A percentile compares a stretch with the other conserved stretches of the same genome.
phyloP scores from a whole-genome alignment of 2,797 vertebrate species.

The Anguilla megastoma region DNA sequence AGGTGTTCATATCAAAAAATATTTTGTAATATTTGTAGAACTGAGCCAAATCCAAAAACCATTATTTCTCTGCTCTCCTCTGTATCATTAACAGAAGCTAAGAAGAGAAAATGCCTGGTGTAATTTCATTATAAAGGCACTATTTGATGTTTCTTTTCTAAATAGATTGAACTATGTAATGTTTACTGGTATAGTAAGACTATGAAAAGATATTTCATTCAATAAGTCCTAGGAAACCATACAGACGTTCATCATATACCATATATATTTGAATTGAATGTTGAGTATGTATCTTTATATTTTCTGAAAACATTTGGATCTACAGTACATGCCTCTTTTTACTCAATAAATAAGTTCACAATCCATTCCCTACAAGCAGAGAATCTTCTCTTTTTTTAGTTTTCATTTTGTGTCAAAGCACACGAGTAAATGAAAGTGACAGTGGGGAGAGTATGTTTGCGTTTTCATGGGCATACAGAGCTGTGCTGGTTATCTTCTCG shows the following conservation, averaged over 20 bases:
- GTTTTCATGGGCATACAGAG: not conserved
- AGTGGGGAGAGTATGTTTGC: not conserved
- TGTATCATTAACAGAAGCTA: too few species aligned
- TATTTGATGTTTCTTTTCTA: too few species aligned
- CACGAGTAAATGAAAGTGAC: not conserved
- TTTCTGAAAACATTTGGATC: not conserved
- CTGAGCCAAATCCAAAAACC: too few species aligned
- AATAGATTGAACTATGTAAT: too few species aligned
- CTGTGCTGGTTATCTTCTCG: conserved; percentile 3
- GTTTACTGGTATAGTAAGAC: not conserved
- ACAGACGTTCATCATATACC: too few species aligned
- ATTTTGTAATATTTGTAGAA: too few species aligned
- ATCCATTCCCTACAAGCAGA: not conserved
- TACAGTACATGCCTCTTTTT: not conserved
- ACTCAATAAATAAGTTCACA: not conserved
- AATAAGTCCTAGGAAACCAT: too few species aligned
- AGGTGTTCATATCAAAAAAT: too few species aligned
- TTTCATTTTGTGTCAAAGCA: not conserved
- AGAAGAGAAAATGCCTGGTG: too few species aligned
- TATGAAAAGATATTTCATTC: not conserved
- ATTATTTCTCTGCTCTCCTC: too few species aligned
- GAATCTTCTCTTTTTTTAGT: not conserved
- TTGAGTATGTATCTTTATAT: not conserved
- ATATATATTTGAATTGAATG: too few species aligned
- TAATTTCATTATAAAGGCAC: too few species aligned